Evolutionary conservation across 2,888 invertebrate genomes (phyloP).

Genomic region (Noctua pronuba): DNA sequence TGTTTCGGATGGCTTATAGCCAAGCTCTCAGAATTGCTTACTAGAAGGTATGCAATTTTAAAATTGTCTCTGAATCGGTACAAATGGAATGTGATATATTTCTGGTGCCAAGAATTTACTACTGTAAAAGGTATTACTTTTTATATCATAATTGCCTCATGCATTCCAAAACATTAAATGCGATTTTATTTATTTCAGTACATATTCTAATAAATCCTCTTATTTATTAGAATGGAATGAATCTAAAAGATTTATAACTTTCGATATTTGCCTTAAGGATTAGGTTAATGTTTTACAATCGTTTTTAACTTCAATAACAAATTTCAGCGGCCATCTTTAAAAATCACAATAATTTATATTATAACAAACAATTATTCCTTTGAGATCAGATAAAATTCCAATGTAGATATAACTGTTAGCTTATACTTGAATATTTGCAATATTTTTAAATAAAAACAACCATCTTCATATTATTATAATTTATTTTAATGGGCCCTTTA

Average conservation of each 20-base stretch:
- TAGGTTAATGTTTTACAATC: not conserved
- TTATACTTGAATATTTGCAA: not conserved
- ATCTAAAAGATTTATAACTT: not conserved
- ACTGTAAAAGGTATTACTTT: not conserved
- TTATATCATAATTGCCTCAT: not conserved
- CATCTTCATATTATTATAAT: too few species aligned
- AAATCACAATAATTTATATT: too few species aligned
- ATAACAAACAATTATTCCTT: not conserved
- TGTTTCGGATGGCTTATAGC: conserved; percentile 25
- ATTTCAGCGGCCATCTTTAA: not conserved
- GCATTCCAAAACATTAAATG: not conserved
- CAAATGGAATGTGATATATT: conserved; percentile 21
- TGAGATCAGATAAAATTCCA: not conserved
- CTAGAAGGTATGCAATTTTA: conserved; percentile 39
- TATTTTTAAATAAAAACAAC: too few species aligned
- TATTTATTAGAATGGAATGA: too few species aligned
- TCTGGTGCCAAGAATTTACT: conserved; percentile 38
- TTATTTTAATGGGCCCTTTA: not conserved
- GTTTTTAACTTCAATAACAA: not conserved
- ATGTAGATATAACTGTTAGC: not conserved
- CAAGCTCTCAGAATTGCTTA: conserved; percentile 50
- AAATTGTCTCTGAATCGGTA: conserved; percentile 43
- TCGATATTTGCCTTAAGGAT: not conserved
- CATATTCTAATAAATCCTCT: not conserved
- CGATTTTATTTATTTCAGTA: not conserved